These are phyloP conservation scores for Tetropium fuscum DNA, from an alignment of 2,888 invertebrate species.

Conservation along the genomic window DNA sequence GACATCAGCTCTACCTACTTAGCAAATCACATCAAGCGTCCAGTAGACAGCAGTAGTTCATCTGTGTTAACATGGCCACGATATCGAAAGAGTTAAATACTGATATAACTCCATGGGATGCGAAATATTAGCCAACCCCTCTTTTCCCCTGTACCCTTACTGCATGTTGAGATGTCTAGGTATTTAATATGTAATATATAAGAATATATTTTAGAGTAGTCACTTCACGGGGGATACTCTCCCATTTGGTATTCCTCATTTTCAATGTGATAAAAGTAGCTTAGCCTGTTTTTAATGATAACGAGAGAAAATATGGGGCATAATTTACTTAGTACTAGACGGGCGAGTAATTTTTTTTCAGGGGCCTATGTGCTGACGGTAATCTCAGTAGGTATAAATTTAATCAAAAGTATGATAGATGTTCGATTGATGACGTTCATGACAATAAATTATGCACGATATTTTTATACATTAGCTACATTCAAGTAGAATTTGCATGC, in stretches of 20 bases:
- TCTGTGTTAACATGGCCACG: too few species aligned
- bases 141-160: not conserved
- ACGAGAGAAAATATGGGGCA: constrained; percentile 20
- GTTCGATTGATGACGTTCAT: not conserved
- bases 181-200: not conserved
- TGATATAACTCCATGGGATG: too few species aligned
- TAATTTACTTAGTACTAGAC: constrained; percentile 11
- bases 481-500: not conserved
- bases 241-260: constrained; percentile 37
- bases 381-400: not conserved
- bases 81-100: too few species aligned
- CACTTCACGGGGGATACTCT: constrained; percentile 2
- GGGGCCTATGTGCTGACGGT: not conserved
- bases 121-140: too few species aligned
- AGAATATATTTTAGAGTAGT: constrained; percentile 2
- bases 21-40: too few species aligned
- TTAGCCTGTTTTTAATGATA: constrained; percentile 16
- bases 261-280: constrained; percentile 44
- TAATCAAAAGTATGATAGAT: constrained; percentile 2
- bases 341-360: not conserved
- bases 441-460: constrained; percentile 22
- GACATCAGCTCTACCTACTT: too few species aligned
- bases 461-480: constrained; percentile 8
- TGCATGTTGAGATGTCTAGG: not conserved
- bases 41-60: too few species aligned